phyloP scores from a whole-genome alignment of 35 echinoderm and acorn worm species.

The Lytechinus pictus region DNA sequence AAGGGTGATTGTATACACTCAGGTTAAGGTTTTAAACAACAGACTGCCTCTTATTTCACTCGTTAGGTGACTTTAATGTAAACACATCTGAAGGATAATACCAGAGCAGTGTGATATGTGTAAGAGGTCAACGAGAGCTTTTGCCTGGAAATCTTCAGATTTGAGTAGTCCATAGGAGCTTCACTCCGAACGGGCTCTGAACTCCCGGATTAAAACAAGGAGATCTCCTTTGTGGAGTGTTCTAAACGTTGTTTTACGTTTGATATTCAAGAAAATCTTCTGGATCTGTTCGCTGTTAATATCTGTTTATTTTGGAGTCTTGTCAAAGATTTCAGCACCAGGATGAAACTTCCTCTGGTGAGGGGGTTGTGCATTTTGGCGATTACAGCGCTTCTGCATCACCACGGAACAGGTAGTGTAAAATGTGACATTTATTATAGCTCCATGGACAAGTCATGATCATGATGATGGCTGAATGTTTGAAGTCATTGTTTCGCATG shows the following conservation, averaged over 20 bases:
- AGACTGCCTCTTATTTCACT: background rate
- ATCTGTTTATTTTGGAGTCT: background rate
- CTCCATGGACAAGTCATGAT: no score
- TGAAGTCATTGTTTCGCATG: no score
- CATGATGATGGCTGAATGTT: no score
- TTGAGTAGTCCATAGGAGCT: background rate
- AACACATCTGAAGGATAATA: background rate
- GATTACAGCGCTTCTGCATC: background rate
- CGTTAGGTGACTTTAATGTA: background rate
- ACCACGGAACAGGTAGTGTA: background rate
- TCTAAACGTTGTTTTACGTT: background rate
- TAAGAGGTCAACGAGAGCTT: background rate
- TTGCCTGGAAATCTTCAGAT: background rate
- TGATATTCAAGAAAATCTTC: background rate
- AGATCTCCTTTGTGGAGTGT: no score
- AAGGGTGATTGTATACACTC: background rate
- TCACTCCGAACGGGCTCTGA: no score
- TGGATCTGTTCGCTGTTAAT: background rate
- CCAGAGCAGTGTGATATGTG: background rate
- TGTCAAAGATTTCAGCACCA: background rate
- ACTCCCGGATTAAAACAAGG: no score
- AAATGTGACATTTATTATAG: background rate
- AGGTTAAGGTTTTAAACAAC: background rate
- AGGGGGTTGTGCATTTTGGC: background rate
- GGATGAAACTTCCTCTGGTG: background rate